Conservation (phyloP, 2,888 invertebrate species). For the Listrodromus nycthemerus region DNA sequence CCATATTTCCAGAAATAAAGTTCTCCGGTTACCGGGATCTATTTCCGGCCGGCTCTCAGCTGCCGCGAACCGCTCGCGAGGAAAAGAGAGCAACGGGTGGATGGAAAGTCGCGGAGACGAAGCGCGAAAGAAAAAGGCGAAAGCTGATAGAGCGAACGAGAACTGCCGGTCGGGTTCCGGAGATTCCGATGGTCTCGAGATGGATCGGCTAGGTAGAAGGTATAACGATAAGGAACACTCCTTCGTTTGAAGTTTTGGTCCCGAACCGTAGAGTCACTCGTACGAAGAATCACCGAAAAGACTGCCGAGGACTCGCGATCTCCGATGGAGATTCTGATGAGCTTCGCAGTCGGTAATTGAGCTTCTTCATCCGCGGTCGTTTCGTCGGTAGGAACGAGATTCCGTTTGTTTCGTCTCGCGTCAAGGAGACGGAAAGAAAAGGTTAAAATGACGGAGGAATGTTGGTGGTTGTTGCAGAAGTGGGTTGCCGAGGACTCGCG, state of each 20-base stretch:
- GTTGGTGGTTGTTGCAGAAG: too few species aligned
- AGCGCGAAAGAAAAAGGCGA: background rate
- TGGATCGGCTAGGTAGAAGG: background rate
- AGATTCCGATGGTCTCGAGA: background rate
- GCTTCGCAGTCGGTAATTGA: background rate
- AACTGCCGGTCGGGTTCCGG: background rate
- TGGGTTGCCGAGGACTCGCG: background rate
- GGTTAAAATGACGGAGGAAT: background rate
- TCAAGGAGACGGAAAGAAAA: background rate
- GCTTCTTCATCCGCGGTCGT: too few species aligned
- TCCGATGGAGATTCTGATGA: background rate
- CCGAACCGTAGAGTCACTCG: background rate
- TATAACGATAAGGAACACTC: background rate
- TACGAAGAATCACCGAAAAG: background rate
- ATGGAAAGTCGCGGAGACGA: conserved; percentile 18
- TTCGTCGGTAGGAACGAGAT: too few species aligned
- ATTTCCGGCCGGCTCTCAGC: conserved; percentile 74
- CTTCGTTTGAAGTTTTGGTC: background rate
- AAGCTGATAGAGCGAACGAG: background rate
- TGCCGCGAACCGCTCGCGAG: conserved; percentile 44
- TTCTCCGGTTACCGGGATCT: conserved; percentile 81
- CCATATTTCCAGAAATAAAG: conserved; percentile 82
- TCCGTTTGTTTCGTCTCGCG: background rate
- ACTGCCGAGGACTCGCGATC: background rate
- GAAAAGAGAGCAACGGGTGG: conserved; percentile 30